A percentile compares a stretch with the other conserved stretches of the same genome.
Evolutionary conservation across 2,113 vertebrate genomes (phyloP).

Genomic region (Piaya cayana): DNA sequence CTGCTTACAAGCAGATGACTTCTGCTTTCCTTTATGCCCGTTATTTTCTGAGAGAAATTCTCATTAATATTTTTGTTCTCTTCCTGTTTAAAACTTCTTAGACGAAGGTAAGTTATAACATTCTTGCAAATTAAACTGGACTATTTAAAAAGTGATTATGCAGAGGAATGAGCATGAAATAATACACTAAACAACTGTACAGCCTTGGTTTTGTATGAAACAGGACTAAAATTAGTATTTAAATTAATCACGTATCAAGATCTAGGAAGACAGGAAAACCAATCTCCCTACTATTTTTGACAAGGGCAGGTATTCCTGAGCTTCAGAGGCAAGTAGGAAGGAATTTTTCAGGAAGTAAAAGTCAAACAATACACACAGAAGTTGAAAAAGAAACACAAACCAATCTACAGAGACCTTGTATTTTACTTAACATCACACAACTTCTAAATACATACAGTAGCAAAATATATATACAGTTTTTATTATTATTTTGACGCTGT

Average conservation of each 20-base stretch:
- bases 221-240: background rate
- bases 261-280: background rate
- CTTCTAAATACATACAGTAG: background rate
- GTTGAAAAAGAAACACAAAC: background rate
- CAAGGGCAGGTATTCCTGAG: background rate
- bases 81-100: background rate
- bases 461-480: background rate
- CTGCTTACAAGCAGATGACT: background rate
- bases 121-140: background rate
- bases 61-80: background rate
- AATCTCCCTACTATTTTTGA: background rate
- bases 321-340: background rate
- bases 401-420: background rate
- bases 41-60: background rate
- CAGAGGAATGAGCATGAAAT: background rate
- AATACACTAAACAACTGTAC: rapidly evolving
- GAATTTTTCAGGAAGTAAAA: background rate
- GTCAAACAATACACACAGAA: background rate
- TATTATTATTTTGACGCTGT: background rate
- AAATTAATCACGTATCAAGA: background rate
- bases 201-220: background rate
- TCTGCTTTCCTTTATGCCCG: background rate
- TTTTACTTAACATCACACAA: background rate
- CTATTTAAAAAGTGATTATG: background rate
- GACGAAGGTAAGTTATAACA: background rate